Evolutionary conservation across 2,797 vertebrate species (phyloP).

Genomic region (Cynodonichthys magdalenae): DNA sequence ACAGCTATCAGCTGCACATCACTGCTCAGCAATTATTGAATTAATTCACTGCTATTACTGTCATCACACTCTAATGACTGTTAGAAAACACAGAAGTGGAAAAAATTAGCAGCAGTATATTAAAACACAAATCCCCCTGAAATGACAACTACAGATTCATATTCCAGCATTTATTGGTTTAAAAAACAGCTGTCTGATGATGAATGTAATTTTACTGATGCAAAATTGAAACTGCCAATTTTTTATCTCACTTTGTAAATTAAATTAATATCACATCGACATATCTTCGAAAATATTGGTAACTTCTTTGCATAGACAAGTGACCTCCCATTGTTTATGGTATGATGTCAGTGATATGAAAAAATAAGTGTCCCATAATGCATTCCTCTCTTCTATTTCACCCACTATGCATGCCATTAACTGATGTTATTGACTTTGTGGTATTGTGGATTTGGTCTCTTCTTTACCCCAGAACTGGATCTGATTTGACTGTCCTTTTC

Average conservation of each 20-base stretch:
- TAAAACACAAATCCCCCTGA: neutral
- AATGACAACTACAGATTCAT: too few relatives aligned
- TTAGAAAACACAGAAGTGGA: constrained; percentile 16
- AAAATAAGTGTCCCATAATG: neutral
- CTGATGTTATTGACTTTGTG: neutral
- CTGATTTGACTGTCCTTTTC: neutral
- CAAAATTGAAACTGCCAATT: neutral
- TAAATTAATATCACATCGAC: neutral
- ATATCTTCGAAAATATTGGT: too few relatives aligned
- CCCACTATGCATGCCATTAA: neutral
- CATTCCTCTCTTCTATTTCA: neutral
- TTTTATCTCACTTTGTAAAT: neutral
- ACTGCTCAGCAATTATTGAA: constrained; percentile 53
- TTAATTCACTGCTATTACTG: constrained; percentile 48
- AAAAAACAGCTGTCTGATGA: constrained; percentile 2
- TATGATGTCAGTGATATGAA: neutral
- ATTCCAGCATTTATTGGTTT: neutral
- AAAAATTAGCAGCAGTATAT: neutral
- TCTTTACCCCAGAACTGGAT: neutral
- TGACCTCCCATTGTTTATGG: too few relatives aligned
- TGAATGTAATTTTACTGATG: neutral
- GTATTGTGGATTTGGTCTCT: neutral
- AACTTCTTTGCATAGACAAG: too few relatives aligned
- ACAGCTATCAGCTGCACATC: constrained; percentile 54
- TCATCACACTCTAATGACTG: constrained; percentile 29